phyloP scores from a whole-genome alignment of 2,888 invertebrate species.

The Aphidoletes aphidimyza region DNA sequence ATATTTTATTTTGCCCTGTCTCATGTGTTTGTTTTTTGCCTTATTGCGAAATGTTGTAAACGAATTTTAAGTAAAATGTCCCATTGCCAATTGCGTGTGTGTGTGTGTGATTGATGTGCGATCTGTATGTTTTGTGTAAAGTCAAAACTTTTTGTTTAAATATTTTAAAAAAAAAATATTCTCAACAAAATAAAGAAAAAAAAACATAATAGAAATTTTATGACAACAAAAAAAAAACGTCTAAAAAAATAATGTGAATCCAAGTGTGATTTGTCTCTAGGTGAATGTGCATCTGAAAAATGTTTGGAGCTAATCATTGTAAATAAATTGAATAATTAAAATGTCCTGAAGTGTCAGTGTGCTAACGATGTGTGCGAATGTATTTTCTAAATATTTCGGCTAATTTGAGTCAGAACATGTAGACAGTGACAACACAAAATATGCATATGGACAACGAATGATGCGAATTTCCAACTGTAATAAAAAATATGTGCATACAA shows the following conservation, averaged over 20 bases:
- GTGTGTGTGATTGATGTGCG: constrained; percentile 15
- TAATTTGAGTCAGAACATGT: background rate
- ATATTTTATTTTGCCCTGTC: background rate
- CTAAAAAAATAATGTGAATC: background rate
- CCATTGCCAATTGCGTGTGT: background rate
- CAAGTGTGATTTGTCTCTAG: constrained; percentile 32
- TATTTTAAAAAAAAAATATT: background rate
- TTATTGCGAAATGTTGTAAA: background rate
- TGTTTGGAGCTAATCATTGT: background rate
- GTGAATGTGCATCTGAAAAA: constrained; percentile 40
- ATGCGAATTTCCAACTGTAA: background rate
- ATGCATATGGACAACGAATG: background rate
- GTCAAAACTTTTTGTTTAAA: background rate
- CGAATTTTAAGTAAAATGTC: background rate
- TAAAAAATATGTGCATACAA: background rate
- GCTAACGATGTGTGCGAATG: background rate
- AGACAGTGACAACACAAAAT: constrained; percentile 10
- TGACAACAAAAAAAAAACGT: background rate
- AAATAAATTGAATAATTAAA: background rate
- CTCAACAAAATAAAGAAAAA: background rate
- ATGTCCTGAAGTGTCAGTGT: background rate
- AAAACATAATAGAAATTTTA: background rate
- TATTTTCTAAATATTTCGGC: background rate
- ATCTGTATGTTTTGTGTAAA: background rate
- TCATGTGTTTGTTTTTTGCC: background rate